Conservation (phyloP, 2,113 vertebrate species). For the Odobenus rosmarus region DNA sequence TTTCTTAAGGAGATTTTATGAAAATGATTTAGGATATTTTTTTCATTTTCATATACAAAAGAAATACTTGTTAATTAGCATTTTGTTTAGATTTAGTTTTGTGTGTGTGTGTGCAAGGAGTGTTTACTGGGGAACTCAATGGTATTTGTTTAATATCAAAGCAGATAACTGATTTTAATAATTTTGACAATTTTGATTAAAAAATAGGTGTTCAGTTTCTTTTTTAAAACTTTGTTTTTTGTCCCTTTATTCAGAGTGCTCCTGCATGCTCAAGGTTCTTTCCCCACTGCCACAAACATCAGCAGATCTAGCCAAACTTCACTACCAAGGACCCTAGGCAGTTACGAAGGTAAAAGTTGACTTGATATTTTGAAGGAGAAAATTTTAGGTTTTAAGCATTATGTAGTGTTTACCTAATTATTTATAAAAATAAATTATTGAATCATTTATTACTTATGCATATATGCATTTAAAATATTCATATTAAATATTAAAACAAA, state of each 20-base stretch:
- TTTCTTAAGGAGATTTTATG: neutral
- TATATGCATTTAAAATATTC: neutral
- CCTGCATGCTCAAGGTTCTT: slow-evolving; percentile 70
- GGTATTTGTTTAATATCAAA: neutral
- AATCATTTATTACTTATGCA: neutral
- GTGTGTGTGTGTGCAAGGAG: neutral
- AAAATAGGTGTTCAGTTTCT: neutral
- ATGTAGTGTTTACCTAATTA: neutral
- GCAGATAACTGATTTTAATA: neutral
- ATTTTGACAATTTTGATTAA: neutral
- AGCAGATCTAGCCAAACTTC: neutral
- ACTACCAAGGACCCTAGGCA: neutral
- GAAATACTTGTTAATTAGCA: neutral
- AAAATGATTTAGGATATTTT: neutral
- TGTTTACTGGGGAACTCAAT: neutral
- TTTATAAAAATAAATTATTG: neutral
- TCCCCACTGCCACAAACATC: slow-evolving; percentile 35
- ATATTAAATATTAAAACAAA: neutral
- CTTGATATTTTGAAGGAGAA: neutral
- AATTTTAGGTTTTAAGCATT: neutral
- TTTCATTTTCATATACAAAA: neutral
- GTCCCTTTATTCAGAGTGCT: slow-evolving; percentile 21
- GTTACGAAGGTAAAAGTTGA: slow-evolving; percentile 32
- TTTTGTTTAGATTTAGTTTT: neutral
- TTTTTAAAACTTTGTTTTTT: neutral